Base-by-base conservation (phyloP, 2,113 vertebrate genomes). In the Vanacampus margaritifer region DNA sequence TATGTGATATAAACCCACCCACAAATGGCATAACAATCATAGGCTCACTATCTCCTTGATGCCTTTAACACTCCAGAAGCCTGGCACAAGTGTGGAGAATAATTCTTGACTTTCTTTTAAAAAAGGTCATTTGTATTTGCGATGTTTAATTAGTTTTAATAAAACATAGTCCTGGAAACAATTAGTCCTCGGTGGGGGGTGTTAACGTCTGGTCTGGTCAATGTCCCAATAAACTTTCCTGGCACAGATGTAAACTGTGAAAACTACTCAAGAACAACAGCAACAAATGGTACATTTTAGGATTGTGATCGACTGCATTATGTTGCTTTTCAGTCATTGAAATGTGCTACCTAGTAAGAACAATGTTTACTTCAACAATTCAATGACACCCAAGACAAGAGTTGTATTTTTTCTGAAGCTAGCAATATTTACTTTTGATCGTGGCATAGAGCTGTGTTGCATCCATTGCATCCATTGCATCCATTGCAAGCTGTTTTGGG, bases 171-270 rank as follows among this genome's bases (percentile, higher is more conserved):
- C 66, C 78, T 83, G 36, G 69, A 75, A 82, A 68, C 80, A 78
- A 75, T 82, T 83, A 81, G 69, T 61, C 50, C 76, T 50, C n/a
- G n/a, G 43, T 65, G 69, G 78, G n/a, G n/a, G n/a, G n/a, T n/a
- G n/a, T n/a, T 79, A 70, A 75, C 28, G 57, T 57, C 37, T 48
- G 43, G 48, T 65, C 43, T 62, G 41, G 53, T 68, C 56, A 45
- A 50, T 65, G 24, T 45, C 46, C 36, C 24, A 67, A 37, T 56
- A 28, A 41, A 64, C 39, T 9, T 56, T 51, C 41, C 12, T 23
- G 21, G 17, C 36, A n/a, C 36, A 39, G 58, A 61, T 61, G 58
- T 39, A 61, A 39, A 61, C 58, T 61, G 21, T 41, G 2, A 41
- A 23, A 24, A 8, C 11, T 14, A 24, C 37, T 24, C 6, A 24